Evolutionary conservation across 2,113 vertebrate genomes (phyloP), one percentile per base, ranked within the genome.

Genomic region (Varanus salvator): DNA sequence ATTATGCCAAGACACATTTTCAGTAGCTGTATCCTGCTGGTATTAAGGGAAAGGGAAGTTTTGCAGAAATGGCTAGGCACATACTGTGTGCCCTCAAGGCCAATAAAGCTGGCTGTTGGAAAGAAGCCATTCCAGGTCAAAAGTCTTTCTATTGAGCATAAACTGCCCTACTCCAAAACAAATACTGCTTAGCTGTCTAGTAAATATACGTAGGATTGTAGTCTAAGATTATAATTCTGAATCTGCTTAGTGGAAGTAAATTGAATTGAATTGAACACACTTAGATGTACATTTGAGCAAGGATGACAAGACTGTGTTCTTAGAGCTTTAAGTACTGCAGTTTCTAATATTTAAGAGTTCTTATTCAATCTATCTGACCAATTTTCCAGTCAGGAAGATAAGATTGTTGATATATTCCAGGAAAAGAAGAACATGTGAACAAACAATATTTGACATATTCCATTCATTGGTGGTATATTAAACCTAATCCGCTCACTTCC

Each of bases 211-310:
- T 64, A 60, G 60, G 60, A 64, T 19, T 64, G 60, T 3, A 64
- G 3, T 0, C 85, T 14, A 31, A 0, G 0, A 1, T 34, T 2
- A 54, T 12, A 54, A 7, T 66, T n/a, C 8, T 72, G 29, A 72
- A 74, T n/a, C 48, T 0, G 3, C 6, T 0, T 48, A 84, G 44
- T 68, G 34, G 66, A 15, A 84, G 66, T 48, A 80, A 17, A 3
- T 44, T 44, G 38, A 44, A 3, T 44, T 44, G 38, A 44, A 44
- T 44, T 44, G 38, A 44, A 44, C 38, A 44, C 38, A 3, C 38
- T 44, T 44, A 44, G 38, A 44, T 44, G 38, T 44, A 44, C 38
- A 44, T 44, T 44, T 44, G 38, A 44, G 38, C 38, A 44, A 44
- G 38, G 38, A 44, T 44, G 38, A 44, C 38, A 44, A 44, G 38